A percentile compares a stretch with the other conserved stretches of the same genome.
phyloP scores from a whole-genome alignment of 2,113 vertebrate genomes.

The Leuciscus idus region DNA sequence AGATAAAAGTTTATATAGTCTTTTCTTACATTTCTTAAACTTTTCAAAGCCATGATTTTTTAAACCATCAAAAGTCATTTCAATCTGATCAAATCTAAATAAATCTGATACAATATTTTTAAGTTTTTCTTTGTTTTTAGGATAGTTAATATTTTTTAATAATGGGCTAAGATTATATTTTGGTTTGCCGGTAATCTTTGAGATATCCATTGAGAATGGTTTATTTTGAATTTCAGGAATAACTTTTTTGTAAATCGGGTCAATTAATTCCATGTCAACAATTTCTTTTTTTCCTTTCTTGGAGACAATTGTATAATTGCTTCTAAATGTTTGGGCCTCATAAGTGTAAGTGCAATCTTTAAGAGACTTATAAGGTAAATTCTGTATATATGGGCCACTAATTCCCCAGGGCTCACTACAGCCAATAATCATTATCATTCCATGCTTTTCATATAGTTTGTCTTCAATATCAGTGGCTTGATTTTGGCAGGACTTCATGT shows the following conservation, averaged over 20 bases:
- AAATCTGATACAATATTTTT: too few species aligned
- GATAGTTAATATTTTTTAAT: neutral
- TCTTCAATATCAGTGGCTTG: neutral
- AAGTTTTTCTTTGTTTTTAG: neutral
- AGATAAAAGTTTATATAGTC: too few species aligned
- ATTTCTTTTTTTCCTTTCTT: neutral
- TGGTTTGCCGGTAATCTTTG: neutral
- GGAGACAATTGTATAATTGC: neutral
- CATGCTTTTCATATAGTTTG: neutral
- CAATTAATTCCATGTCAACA: neutral
- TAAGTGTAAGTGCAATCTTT: neutral
- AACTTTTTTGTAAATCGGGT: neutral
- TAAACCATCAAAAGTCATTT: too few species aligned
- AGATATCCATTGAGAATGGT: neutral
- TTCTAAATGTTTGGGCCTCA: neutral
- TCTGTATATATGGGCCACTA: neutral
- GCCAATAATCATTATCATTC: neutral
- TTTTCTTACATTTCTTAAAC: too few species aligned
- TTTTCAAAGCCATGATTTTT: too few species aligned
- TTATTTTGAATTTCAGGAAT: neutral
- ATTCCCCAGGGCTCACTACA: neutral
- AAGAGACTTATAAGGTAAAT: neutral
- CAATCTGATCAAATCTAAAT: too few species aligned
- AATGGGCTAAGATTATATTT: neutral
- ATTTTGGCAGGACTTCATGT: rapidly evolving